These are phyloP conservation scores for Conomelus anceps DNA, from an alignment of 2,888 invertebrate species.

Conservation along the genomic window DNA sequence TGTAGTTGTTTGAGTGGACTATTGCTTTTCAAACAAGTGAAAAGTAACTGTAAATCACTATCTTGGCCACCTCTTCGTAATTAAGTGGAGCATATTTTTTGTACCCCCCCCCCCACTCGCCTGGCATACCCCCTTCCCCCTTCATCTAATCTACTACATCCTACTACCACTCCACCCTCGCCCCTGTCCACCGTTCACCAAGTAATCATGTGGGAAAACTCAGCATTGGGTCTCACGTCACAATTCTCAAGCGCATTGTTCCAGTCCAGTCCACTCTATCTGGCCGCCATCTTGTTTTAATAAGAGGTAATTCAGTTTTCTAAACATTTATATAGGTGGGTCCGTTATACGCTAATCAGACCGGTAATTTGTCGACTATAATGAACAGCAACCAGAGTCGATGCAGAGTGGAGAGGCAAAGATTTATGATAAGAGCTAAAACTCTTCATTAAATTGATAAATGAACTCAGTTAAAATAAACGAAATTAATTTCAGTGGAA, in stretches of 20 bases:
- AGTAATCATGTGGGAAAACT: not conserved
- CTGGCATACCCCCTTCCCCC: not conserved
- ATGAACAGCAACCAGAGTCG: not conserved
- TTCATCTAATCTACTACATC: not conserved
- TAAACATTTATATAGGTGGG: not conserved
- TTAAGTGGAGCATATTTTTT: not conserved
- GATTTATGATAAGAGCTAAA: not conserved
- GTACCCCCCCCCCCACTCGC: too few species aligned
- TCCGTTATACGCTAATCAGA: not conserved
- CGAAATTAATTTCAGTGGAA: not conserved
- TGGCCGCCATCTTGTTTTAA: not conserved
- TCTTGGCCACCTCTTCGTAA: not conserved
- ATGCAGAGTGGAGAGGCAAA: not conserved
- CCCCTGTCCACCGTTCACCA: too few species aligned
- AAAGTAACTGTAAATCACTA: not conserved
- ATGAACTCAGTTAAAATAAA: not conserved
- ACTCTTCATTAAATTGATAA: not conserved
- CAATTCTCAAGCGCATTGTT: not conserved
- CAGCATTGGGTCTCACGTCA: not conserved
- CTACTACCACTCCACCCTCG: too few species aligned
- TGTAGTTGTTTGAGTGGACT: not conserved
- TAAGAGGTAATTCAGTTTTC: not conserved
- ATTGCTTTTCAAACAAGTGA: not conserved
- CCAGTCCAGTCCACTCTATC: not conserved
- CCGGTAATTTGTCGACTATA: not conserved